A percentile compares a stretch with the other conserved stretches of the same genome.
Evolutionary conservation across 2,888 invertebrate genomes (phyloP).

Genomic region (Enchytraeus crypticus): DNA sequence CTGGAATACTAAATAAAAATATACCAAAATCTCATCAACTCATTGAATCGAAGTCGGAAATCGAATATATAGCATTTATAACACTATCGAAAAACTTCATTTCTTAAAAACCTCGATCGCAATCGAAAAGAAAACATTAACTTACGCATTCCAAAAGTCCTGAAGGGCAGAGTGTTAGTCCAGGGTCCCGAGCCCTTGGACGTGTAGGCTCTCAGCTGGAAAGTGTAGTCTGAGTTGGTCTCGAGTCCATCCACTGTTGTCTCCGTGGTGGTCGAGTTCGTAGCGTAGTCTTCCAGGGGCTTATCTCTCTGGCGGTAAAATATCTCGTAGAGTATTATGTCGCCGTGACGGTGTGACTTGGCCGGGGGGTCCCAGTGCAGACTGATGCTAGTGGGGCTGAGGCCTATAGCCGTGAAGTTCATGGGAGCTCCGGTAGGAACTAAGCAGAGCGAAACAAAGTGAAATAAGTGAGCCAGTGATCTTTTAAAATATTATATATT

Average conservation of each 20-base stretch:
- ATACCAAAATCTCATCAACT: no score
- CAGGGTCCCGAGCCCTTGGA: constrained; percentile 82
- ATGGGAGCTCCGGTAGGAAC: constrained; percentile 49
- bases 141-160: constrained; percentile 32
- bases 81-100: not conserved
- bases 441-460: no score
- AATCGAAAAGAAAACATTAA: not conserved
- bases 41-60: no score
- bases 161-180: constrained; percentile 66
- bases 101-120: not conserved
- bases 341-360: constrained; percentile 81
- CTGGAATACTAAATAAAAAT: no score
- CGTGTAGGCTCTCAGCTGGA: constrained; percentile 83
- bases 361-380: constrained; percentile 58
- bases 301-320: constrained; percentile 61
- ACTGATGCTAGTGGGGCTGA: constrained; percentile 59
- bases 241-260: constrained; percentile 56
- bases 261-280: constrained; percentile 41
- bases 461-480: not conserved
- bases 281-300: constrained; percentile 47
- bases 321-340: constrained; percentile 82
- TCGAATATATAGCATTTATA: no score
- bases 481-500: no score
- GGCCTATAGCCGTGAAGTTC: constrained; percentile 68
- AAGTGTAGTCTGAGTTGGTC: constrained; percentile 86